Base-by-base conservation (phyloP, 2,797 vertebrate species). In the Sebastes cheni region DNA sequence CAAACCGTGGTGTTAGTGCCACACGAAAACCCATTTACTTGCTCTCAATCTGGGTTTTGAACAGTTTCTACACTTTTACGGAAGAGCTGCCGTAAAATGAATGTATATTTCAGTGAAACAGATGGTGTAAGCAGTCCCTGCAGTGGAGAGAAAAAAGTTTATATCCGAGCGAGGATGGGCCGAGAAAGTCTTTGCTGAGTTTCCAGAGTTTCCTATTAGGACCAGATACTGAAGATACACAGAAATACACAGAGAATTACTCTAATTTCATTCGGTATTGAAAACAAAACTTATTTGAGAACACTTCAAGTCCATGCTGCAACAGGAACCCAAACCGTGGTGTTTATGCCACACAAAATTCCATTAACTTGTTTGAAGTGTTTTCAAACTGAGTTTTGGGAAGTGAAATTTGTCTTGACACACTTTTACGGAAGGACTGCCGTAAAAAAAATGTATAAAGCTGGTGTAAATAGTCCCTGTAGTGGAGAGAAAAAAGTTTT, bases 71-170 rank as follows among this genome's bases (percentile, higher is more conserved):
- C 46, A 54, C 20, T 73, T 90, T 79, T 75, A 8, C 70, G 46
- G 34, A 77, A 72, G 76, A 82, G 2, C 23, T 72, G 71, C 62
- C 66, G 74, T 32, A 23, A 80, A 60, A 83, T 80, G 84, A 81
- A 70, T 68, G 77, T 36, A 66, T 23, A 68, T 85, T 77, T 64
- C 22, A 55, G 22, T 25, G 30, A 75, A 87, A 82, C 88, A 90
- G 88, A 86, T 90, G 89, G 79, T 72, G 77, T 32, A 42, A 77
- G 61, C 72, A 68, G 70, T 60, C 68, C 73, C 71, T 50, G 79
- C 2, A 71, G 65, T 20, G 52, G 30, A 60, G 7, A 56, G 22
- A 25, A 27, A 70, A 78, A 73, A 29, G 30, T 60, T 54, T 22
- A 46, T 78, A 64, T 67, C 74, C 3, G 12, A 62, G 78, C 32